Evolutionary conservation across 2,113 vertebrate species (phyloP).

Genomic region (Chunga burmeisteri): DNA sequence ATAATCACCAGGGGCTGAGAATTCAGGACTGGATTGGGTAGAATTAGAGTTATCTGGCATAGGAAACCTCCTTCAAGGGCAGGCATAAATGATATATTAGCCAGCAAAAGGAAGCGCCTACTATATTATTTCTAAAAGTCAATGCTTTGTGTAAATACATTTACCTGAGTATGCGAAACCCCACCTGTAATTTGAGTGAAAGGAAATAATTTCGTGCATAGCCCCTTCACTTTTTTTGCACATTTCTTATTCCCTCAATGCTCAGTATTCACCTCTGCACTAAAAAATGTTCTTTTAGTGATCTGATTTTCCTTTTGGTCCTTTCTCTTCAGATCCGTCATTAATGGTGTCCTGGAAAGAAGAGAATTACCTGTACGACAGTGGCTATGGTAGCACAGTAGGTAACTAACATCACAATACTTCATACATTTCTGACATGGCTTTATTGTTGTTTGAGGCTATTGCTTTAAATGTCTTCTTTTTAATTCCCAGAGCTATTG

Average conservation of each 20-base stretch:
- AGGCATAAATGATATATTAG: background rate
- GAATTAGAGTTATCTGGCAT: background rate
- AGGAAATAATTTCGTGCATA: background rate
- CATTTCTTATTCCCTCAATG: background rate
- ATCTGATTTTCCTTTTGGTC: background rate
- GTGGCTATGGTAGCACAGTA: constrained; percentile 82
- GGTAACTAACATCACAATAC: constrained; percentile 72
- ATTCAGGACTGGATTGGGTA: background rate
- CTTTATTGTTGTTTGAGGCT: background rate
- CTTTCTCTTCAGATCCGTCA: constrained; percentile 63
- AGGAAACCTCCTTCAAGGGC: background rate
- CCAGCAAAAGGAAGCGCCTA: background rate
- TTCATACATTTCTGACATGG: background rate
- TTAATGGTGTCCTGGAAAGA: constrained; percentile 80
- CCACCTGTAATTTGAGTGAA: background rate
- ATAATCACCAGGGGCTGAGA: background rate
- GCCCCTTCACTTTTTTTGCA: background rate
- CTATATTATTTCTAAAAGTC: background rate
- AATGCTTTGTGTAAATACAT: background rate
- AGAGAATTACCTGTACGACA: constrained; percentile 78
- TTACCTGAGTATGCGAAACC: background rate
- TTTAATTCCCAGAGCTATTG: constrained; percentile 69
- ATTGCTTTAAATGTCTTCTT: background rate
- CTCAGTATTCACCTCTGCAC: background rate
- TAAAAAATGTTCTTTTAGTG: background rate